phyloP scores from a whole-genome alignment of 2,797 vertebrate species.

The Sylvia borin region DNA sequence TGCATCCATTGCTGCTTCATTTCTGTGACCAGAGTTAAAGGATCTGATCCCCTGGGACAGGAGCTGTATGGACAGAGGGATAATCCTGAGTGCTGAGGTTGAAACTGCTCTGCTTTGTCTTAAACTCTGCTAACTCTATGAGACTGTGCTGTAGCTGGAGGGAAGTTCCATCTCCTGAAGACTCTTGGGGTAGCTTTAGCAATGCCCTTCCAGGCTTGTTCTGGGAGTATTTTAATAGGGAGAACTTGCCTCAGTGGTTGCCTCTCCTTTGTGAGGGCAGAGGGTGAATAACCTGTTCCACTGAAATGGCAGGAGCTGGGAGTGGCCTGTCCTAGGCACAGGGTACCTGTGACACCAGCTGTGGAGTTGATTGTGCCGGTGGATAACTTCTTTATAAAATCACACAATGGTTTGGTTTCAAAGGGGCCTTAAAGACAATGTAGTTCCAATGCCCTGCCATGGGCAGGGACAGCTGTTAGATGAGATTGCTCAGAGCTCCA shows the following conservation, averaged over 20 bases:
- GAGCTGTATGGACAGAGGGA: neutral
- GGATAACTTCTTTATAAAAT: neutral
- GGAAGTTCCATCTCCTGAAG: neutral
- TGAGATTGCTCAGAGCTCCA: neutral
- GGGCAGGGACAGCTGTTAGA: neutral
- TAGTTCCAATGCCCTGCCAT: neutral
- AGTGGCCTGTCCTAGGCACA: neutral
- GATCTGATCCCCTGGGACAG: neutral
- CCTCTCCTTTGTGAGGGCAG: neutral
- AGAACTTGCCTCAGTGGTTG: neutral
- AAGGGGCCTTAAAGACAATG: neutral
- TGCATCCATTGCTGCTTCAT: neutral
- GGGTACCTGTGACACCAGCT: neutral
- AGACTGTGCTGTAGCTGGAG: neutral
- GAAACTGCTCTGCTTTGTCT: neutral
- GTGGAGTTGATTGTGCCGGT: neutral
- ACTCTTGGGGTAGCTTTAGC: neutral
- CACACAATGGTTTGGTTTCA: neutral
- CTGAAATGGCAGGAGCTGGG: neutral
- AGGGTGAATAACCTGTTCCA: neutral
- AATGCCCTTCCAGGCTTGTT: neutral
- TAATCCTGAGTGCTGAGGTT: neutral
- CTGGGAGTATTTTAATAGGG: neutral
- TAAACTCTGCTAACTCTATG: neutral
- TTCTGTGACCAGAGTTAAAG: neutral